A percentile compares a stretch with the other conserved stretches of the same genome.
Evolutionary conservation across 2,797 vertebrate genomes (phyloP).

Genomic region (Sebastolobus altivelis): DNA sequence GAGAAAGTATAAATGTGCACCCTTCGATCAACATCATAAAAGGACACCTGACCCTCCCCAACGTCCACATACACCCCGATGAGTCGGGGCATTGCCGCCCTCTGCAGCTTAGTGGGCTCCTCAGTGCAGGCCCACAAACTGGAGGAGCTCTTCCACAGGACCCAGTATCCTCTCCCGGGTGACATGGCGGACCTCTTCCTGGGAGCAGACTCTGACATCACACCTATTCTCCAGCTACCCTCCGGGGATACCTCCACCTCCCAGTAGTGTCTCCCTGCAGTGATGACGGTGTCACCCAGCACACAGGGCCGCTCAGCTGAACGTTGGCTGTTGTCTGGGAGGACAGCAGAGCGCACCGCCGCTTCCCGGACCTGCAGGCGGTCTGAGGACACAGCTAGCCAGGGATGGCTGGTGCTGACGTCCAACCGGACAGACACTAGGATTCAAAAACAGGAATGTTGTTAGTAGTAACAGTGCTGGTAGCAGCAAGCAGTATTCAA

Average conservation of each 20-base stretch:
- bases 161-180: background rate
- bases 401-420: background rate
- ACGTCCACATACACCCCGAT: constrained; percentile 30
- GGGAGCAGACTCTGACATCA: constrained; percentile 4
- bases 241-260: constrained; percentile 14
- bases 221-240: constrained; percentile 2
- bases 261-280: constrained; percentile 32
- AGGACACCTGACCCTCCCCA: constrained; percentile 29
- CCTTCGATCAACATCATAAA: constrained; percentile 6
- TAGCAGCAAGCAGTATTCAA: background rate
- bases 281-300: constrained; percentile 3
- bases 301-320: background rate
- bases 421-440: constrained; percentile 9
- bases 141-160: constrained; percentile 13
- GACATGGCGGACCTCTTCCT: background rate
- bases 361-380: background rate
- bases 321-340: background rate
- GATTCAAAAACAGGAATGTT: background rate
- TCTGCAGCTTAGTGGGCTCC: background rate
- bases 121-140: constrained; percentile 6
- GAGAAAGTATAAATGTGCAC: constrained; percentile 33
- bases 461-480: background rate
- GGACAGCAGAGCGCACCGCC: fast-evolving
- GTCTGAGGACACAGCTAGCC: constrained; percentile 17
- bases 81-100: background rate